Evolutionary conservation across 2,888 invertebrate species (phyloP).

Genomic region (Nezara viridula): DNA sequence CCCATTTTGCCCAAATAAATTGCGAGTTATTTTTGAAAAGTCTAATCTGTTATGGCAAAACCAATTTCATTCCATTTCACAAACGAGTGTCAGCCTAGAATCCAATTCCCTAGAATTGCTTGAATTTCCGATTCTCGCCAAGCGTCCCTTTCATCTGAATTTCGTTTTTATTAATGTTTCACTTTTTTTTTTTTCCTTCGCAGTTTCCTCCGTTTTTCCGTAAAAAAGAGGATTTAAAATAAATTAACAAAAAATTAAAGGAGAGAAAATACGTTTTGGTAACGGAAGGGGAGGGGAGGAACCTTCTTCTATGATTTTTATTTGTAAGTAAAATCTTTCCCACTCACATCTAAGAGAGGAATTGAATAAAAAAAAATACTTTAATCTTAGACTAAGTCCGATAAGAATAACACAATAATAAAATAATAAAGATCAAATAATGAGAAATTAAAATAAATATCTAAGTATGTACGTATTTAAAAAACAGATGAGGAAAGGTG

Average conservation of each 20-base stretch:
- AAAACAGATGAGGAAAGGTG: too few species aligned
- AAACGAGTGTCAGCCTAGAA: slow-evolving; percentile 39
- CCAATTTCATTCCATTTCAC: slow-evolving; percentile 45
- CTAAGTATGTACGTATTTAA: too few species aligned
- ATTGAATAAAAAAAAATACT: too few species aligned
- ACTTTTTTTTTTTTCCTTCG: neutral
- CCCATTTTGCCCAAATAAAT: neutral
- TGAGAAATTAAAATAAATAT: too few species aligned
- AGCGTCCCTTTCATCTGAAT: slow-evolving; percentile 47
- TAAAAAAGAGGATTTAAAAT: neutral
- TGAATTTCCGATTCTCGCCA: slow-evolving; percentile 34
- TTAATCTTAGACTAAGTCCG: too few species aligned
- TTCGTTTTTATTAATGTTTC: slow-evolving; percentile 44
- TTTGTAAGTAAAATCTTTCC: neutral
- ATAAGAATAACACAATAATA: too few species aligned
- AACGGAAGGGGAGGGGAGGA: too few species aligned
- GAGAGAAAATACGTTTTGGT: neutral
- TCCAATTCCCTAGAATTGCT: slow-evolving; percentile 48
- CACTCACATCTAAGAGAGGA: too few species aligned
- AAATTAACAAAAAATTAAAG: slow-evolving; percentile 23
- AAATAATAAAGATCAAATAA: too few species aligned
- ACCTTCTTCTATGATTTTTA: neutral
- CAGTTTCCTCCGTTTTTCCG: neutral
- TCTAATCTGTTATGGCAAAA: slow-evolving; percentile 43
- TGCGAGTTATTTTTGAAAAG: slow-evolving; percentile 37